A percentile compares a stretch with the other conserved stretches of the same genome.
Conservation (phyloP, 2,797 vertebrate genomes). For the Platalea minor region DNA sequence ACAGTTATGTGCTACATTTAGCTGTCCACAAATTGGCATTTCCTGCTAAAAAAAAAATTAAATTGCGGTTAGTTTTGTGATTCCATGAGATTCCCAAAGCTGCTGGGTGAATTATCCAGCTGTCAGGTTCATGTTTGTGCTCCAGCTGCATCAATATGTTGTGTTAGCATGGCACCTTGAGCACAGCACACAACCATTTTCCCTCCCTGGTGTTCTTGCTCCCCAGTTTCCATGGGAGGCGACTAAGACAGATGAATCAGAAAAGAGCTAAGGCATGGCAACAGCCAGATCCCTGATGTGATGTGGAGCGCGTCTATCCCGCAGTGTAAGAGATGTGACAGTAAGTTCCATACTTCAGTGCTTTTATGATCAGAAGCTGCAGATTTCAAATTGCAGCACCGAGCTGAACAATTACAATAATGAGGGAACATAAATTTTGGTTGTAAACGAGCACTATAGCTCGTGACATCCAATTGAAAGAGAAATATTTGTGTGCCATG, state of each 20-base stretch:
- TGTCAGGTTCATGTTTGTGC: neutral
- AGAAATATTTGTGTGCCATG: neutral
- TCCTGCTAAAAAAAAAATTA: neutral
- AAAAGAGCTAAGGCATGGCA: neutral
- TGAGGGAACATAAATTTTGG: neutral
- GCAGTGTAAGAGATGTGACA: neutral
- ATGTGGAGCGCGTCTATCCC: neutral
- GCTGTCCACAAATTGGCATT: neutral
- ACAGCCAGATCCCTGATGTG: neutral
- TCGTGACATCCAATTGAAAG: neutral
- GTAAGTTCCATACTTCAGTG: neutral
- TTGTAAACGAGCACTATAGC: neutral
- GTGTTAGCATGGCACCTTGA: neutral
- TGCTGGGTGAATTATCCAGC: constrained; percentile 16
- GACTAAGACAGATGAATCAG: neutral
- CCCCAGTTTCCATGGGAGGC: neutral
- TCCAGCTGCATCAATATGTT: neutral
- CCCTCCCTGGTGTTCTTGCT: neutral
- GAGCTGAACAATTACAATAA: constrained; percentile 1
- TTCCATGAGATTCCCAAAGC: neutral
- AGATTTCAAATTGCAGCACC: neutral
- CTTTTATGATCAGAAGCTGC: constrained; percentile 8
- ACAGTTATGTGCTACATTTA: neutral
- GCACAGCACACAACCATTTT: neutral
- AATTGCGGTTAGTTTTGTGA: neutral